These are phyloP conservation scores for Tupaia tana DNA, from an alignment of 2,113 vertebrate species.

Conservation along the genomic window DNA sequence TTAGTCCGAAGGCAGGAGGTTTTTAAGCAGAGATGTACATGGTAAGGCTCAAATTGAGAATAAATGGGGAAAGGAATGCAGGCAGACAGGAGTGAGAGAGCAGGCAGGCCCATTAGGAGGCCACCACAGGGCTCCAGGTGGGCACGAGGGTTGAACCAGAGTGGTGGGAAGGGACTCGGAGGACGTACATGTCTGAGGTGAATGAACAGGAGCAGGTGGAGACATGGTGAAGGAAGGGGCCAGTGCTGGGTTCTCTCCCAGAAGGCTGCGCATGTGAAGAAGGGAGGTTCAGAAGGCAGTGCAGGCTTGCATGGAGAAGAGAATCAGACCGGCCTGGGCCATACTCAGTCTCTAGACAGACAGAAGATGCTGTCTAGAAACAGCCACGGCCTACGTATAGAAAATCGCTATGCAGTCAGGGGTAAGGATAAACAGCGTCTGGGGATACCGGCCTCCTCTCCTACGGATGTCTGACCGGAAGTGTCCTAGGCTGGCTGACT, in stretches of 20 bases:
- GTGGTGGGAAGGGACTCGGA: background rate
- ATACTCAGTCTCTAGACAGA: background rate
- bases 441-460: background rate
- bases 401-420: background rate
- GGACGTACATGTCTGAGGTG: background rate
- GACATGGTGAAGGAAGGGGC: background rate
- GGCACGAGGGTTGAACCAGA: background rate
- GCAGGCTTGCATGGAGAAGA: background rate
- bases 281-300: background rate
- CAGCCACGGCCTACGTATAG: background rate
- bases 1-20: background rate
- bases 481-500: background rate
- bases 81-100: background rate
- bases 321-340: background rate
- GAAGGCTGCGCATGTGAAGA: background rate
- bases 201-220: background rate
- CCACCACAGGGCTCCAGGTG: background rate
- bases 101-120: background rate
- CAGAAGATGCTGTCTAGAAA: background rate
- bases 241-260: background rate
- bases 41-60: background rate
- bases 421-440: too few species aligned
- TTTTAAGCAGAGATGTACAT: background rate
- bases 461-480: background rate
- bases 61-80: background rate